Conservation (phyloP, 2,113 vertebrate species). For the Aptenodytes patagonicus region DNA sequence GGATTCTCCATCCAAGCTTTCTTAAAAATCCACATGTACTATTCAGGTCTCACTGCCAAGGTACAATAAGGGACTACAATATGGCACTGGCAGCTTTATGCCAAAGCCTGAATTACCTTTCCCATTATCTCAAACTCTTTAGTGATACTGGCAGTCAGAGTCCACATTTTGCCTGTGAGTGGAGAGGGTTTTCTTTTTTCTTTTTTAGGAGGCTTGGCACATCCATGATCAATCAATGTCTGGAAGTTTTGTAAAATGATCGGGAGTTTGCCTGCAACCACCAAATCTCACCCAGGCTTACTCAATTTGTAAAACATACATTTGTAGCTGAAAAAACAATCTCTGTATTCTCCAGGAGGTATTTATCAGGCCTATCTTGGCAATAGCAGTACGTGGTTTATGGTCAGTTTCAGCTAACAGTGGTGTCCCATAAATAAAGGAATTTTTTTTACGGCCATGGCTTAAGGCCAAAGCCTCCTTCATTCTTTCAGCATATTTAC, state of each 20-base stretch:
- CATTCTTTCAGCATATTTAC: background rate
- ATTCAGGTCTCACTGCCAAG: background rate
- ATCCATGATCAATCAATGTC: background rate
- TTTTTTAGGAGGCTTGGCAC: background rate
- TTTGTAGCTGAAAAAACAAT: background rate
- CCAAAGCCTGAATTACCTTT: background rate
- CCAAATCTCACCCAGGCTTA: background rate
- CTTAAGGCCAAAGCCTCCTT: background rate
- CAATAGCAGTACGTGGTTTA: background rate
- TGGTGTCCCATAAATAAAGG: conserved; percentile 7
- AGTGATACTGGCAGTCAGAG: background rate
- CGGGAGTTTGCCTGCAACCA: background rate
- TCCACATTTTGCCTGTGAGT: background rate
- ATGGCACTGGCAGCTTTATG: background rate
- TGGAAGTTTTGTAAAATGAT: background rate
- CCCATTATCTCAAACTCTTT: background rate
- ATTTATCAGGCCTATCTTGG: background rate
- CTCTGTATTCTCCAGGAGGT: background rate
- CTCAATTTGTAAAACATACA: conserved; percentile 8
- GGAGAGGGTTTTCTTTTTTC: background rate
- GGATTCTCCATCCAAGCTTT: background rate
- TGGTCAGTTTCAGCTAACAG: conserved; percentile 19
- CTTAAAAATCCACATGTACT: background rate
- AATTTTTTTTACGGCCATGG: conserved; percentile 7
- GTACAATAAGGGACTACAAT: background rate